phyloP scores from a whole-genome alignment of 2,888 invertebrate genomes.

The Agriotes lineatus region DNA sequence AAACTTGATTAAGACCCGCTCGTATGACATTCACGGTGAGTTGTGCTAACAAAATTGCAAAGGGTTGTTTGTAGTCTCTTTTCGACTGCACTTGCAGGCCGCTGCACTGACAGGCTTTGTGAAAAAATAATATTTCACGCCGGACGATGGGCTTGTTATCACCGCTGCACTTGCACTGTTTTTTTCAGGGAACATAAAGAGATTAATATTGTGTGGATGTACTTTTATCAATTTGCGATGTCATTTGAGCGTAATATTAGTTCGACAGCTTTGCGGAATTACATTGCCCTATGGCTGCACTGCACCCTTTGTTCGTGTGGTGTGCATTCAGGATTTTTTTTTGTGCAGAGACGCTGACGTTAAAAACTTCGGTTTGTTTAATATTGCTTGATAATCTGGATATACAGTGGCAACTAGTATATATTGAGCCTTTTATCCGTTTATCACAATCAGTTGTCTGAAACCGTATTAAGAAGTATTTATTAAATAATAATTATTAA shows the following conservation, averaged over 20 bases:
- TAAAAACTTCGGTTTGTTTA: too few relatives aligned
- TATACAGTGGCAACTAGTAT: too few relatives aligned
- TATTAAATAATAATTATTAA: too few relatives aligned
- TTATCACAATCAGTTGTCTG: too few relatives aligned
- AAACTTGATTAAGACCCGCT: conserved; percentile 18
- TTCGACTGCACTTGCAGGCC: conserved; percentile 14
- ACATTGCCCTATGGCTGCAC: neutral
- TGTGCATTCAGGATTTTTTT: neutral
- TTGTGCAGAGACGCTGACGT: too few relatives aligned
- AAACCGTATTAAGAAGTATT: too few relatives aligned
- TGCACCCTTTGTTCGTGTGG: conserved; percentile 1
- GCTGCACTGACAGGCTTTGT: conserved; percentile 16
- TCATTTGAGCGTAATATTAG: conserved; percentile 52
- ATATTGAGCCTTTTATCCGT: too few relatives aligned
- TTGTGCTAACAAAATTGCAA: conserved; percentile 19
- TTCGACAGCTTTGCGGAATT: conserved; percentile 27
- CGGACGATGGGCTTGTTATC: conserved; percentile 18
- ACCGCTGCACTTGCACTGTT: conserved; percentile 20
- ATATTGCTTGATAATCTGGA: too few relatives aligned
- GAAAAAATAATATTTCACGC: conserved; percentile 11
- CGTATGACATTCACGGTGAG: conserved; percentile 22
- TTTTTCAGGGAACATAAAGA: conserved; percentile 2
- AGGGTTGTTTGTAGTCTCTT: conserved; percentile 21
- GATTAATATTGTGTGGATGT: conserved; percentile 19
- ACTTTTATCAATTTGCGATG: conserved; percentile 48